Conservation (phyloP, 1,140 invertebrate genomes). For the Forficula auricularia region DNA sequence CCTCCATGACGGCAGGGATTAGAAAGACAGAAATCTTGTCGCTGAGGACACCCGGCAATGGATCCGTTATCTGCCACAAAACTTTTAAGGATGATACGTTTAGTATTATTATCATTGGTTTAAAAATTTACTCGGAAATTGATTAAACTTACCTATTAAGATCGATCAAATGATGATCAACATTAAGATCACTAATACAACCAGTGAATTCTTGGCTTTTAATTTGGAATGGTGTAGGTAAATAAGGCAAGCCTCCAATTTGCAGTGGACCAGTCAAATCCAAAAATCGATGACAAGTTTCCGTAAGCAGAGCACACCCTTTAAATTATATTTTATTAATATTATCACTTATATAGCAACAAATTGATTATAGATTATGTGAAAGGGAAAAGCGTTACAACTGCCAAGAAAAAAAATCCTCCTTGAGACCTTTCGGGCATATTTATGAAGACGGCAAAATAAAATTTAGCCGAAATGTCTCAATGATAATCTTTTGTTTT, state of each 20-base stretch:
- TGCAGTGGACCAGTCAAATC: constrained; percentile 91
- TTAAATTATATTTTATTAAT: constrained; percentile 14
- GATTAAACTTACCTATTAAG: constrained; percentile 46
- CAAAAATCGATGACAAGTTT: constrained; percentile 85
- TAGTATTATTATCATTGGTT: constrained; percentile 4
- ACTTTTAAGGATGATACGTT: constrained; percentile 23
- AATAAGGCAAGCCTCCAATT: constrained; percentile 76
- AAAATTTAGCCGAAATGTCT: too few species aligned
- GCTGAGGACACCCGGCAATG: constrained; percentile 68
- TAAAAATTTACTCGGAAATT: background rate
- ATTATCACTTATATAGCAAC: too few species aligned
- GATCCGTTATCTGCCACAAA: constrained; percentile 85
- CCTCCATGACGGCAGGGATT: constrained; percentile 75
- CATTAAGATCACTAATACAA: constrained; percentile 75
- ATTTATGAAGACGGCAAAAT: too few species aligned
- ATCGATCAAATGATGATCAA: constrained; percentile 78
- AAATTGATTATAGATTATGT: background rate
- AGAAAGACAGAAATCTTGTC: constrained; percentile 59
- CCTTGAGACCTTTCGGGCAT: too few species aligned
- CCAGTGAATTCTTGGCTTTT: constrained; percentile 72
- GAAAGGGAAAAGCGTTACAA: background rate
- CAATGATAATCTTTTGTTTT: too few species aligned
- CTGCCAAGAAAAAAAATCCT: background rate
- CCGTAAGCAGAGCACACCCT: constrained; percentile 66
- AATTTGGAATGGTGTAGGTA: constrained; percentile 65